These are phyloP conservation scores for Macrophya alboannulata DNA, from an alignment of 2,888 invertebrate genomes.

Conservation along the genomic window DNA sequence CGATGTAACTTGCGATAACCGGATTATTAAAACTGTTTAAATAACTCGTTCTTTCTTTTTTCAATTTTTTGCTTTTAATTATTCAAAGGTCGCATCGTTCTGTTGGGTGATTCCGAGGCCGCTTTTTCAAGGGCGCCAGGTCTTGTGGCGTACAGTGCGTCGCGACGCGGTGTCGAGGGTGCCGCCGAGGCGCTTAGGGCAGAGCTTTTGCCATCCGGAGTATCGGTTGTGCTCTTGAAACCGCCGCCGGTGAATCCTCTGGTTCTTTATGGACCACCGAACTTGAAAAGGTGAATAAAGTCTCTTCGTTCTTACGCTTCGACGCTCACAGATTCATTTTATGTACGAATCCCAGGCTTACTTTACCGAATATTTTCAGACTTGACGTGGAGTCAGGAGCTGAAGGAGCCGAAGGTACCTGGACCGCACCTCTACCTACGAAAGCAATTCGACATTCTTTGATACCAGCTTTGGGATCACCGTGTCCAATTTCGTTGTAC, in stretches of 20 bases:
- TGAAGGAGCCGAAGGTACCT: conserved; percentile 69
- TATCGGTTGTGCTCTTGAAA: conserved; percentile 89
- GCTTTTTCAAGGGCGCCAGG: conserved; percentile 80
- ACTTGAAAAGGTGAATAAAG: conserved; percentile 73
- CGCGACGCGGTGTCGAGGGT: conserved; percentile 90
- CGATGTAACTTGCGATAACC: not conserved
- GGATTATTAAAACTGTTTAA: not conserved
- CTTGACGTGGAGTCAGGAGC: conserved; percentile 69
- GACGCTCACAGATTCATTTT: not conserved
- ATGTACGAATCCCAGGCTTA: not conserved
- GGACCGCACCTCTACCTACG: conserved; percentile 74
- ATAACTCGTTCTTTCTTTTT: conserved; percentile 43
- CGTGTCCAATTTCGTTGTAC: conserved; percentile 71
- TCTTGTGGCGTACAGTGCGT: conserved; percentile 83
- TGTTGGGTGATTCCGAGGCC: conserved; percentile 75
- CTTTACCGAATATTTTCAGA: conserved; percentile 64
- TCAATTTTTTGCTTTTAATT: not conserved
- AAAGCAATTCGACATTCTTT: conserved; percentile 72
- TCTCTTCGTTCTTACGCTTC: not conserved
- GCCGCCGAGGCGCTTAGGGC: conserved; percentile 88
- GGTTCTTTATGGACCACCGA: conserved; percentile 72
- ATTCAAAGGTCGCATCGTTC: conserved; percentile 73
- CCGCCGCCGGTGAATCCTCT: conserved; percentile 80
- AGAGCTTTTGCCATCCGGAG: conserved; percentile 86
- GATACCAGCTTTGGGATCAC: conserved; percentile 72